Conservation (phyloP, 2,888 invertebrate genomes). For the Tridacna gigas region DNA sequence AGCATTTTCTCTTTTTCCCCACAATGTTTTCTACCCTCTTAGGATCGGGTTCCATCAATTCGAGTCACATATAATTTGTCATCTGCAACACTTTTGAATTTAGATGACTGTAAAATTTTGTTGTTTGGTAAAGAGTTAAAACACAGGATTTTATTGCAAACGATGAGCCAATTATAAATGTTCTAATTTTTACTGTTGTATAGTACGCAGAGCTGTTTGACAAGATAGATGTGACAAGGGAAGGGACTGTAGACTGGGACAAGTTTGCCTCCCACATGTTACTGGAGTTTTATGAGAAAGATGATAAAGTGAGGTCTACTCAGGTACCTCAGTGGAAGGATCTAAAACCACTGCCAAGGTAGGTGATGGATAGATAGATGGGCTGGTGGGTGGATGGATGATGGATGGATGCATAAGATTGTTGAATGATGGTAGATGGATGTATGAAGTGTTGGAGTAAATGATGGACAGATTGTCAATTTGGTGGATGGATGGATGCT, state of each 20-base stretch:
- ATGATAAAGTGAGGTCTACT: constrained; percentile 84
- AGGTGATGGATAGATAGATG: background rate
- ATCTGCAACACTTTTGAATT: background rate
- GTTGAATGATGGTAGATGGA: too few species aligned
- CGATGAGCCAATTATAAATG: background rate
- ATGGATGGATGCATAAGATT: too few species aligned
- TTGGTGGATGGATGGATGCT: too few species aligned
- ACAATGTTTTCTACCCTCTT: too few species aligned
- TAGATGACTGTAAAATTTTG: too few species aligned
- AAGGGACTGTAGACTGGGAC: constrained; percentile 85
- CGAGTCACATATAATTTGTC: background rate
- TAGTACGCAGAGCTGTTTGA: constrained; percentile 84
- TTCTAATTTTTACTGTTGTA: constrained; percentile 11
- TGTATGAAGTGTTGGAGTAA: too few species aligned
- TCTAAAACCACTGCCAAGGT: constrained; percentile 82
- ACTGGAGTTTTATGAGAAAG: constrained; percentile 84
- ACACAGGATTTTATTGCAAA: background rate
- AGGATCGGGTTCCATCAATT: too few species aligned
- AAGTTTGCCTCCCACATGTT: constrained; percentile 84
- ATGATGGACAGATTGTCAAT: too few species aligned
- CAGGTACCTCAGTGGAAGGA: constrained; percentile 85
- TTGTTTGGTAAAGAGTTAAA: too few species aligned
- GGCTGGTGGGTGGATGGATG: too few species aligned
- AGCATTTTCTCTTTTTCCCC: too few species aligned
- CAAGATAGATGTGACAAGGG: constrained; percentile 84